Conservation (phyloP, 1,140 invertebrate species). For the Drosophila suzukii region DNA sequence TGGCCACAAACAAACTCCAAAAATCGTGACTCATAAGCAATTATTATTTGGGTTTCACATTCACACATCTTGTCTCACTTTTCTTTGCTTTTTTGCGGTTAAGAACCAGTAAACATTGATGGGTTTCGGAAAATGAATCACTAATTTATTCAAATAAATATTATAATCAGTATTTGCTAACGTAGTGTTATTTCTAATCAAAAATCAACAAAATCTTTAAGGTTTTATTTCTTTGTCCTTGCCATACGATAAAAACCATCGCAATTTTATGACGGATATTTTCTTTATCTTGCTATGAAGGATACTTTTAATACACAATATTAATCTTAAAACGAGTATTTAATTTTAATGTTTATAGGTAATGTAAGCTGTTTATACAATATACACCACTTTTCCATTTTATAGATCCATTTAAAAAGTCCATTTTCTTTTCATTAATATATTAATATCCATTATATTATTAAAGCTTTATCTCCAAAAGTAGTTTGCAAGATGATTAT, state of each 20-base stretch:
- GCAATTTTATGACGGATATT: no score
- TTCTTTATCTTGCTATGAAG: no score
- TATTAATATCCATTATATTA: background rate
- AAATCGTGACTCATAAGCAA: slow-evolving; percentile 14
- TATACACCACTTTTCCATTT: background rate
- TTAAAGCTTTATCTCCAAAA: background rate
- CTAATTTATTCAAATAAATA: background rate
- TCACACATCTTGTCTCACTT: background rate
- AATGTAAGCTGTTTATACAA: background rate
- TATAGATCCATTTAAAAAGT: no score
- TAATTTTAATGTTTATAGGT: background rate
- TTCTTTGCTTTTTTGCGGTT: background rate
- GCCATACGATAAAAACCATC: no score
- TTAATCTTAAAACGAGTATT: background rate
- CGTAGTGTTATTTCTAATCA: no score
- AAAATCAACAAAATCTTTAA: no score
- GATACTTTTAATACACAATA: no score
- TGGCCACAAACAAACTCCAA: background rate
- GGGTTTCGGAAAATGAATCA: slow-evolving; percentile 1
- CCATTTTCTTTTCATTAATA: no score
- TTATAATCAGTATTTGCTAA: no score
- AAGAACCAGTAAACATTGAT: slow-evolving; percentile 1
- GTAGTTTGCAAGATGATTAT: background rate
- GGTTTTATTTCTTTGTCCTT: no score
- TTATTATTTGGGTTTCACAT: slow-evolving; percentile 8